Evolutionary conservation across 1,140 invertebrate species (phyloP).

Genomic region (Diachasma alloeum): DNA sequence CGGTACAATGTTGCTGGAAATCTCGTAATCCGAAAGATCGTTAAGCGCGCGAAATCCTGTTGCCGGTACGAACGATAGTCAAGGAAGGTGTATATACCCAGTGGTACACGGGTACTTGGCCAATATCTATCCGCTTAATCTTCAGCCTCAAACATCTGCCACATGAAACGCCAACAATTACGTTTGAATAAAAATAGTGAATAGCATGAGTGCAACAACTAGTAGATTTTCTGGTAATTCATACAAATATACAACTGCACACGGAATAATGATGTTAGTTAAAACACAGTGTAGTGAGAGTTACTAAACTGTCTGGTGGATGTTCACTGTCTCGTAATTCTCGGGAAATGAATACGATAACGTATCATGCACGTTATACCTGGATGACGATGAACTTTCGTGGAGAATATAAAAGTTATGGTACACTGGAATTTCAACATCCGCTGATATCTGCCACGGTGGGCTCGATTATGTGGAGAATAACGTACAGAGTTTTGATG

Average conservation of each 20-base stretch:
- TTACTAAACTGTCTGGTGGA: neutral
- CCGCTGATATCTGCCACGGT: too few relatives aligned
- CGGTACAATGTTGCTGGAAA: neutral
- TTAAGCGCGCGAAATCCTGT: neutral
- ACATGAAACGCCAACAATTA: neutral
- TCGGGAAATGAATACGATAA: neutral
- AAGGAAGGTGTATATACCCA: neutral
- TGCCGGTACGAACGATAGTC: neutral
- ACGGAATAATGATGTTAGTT: too few relatives aligned
- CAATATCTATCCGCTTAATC: neutral
- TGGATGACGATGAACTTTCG: neutral
- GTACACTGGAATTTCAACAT: too few relatives aligned
- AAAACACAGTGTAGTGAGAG: too few relatives aligned
- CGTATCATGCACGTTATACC: neutral
- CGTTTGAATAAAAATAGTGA: neutral
- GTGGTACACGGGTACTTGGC: neutral
- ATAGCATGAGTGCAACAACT: neutral
- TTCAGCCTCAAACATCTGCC: slow-evolving; percentile 6
- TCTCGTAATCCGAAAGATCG: slow-evolving; percentile 9
- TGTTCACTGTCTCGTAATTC: neutral
- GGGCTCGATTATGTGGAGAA: too few relatives aligned
- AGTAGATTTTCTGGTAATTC: neutral
- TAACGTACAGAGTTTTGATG: too few relatives aligned
- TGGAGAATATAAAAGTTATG: neutral
- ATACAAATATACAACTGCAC: neutral